Conservation (phyloP, 1,140 invertebrate species). For the Drosophila miranda region DNA sequence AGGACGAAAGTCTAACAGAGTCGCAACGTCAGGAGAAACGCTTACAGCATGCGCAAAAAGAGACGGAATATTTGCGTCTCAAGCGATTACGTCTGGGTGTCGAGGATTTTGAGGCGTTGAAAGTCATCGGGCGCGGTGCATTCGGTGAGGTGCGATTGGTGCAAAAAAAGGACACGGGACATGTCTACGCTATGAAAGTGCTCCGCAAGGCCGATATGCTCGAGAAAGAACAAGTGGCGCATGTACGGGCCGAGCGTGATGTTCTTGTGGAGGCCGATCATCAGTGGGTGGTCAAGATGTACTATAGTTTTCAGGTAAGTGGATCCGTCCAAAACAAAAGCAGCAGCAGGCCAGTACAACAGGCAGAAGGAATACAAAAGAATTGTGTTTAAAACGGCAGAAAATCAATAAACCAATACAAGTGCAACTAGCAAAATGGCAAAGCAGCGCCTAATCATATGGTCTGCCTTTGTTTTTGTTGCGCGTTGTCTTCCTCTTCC, state of each 20-base stretch:
- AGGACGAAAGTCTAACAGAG: constrained; percentile 94
- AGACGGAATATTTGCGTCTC: constrained; percentile 98
- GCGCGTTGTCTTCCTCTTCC: constrained; percentile 44
- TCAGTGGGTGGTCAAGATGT: constrained; percentile 99
- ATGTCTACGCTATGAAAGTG: constrained; percentile 99
- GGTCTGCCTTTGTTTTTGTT: constrained; percentile 44
- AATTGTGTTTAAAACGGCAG: constrained; percentile 53
- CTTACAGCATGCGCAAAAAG: constrained; percentile 97
- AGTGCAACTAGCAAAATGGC: constrained; percentile 55
- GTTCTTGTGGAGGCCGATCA: constrained; percentile 99
- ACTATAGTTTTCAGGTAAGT: constrained; percentile 95
- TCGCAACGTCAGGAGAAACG: constrained; percentile 94
- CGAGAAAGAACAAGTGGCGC: constrained; percentile 99
- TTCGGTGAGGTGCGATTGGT: constrained; percentile 99
- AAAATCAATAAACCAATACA: constrained; percentile 80
- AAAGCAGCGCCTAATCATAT: constrained; percentile 60
- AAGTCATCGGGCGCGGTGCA: constrained; percentile 97
- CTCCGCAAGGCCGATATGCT: constrained; percentile 99
- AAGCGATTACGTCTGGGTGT: constrained; percentile 98
- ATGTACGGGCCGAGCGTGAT: constrained; percentile 98
- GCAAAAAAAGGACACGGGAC: constrained; percentile 99
- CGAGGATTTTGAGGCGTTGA: constrained; percentile 99
- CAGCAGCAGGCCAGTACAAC: not conserved
- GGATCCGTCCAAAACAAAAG: constrained; percentile 10
- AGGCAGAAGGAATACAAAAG: constrained; percentile 27